Evolutionary conservation across 2,797 vertebrate species (phyloP).

Genomic region (Onychomys arenicola): DNA sequence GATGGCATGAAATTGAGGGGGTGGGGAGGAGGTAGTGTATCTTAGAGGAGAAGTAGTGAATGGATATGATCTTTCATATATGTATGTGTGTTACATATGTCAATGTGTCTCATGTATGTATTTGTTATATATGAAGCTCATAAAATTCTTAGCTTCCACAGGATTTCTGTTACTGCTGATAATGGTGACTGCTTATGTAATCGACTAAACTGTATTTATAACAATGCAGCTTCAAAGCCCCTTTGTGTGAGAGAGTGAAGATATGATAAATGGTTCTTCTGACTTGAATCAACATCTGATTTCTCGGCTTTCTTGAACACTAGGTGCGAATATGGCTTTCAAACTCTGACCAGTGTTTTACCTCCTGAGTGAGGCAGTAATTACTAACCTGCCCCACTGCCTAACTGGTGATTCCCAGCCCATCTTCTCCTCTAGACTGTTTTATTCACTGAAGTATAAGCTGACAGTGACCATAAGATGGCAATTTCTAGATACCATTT

Average conservation of each 20-base stretch:
- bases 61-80: neutral
- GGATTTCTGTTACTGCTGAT: neutral
- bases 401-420: neutral
- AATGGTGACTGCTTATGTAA: neutral
- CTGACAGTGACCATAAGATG: neutral
- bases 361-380: neutral
- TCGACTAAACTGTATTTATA: neutral
- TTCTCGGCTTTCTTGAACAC: slow-evolving; percentile 18
- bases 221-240: neutral
- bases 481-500: slow-evolving; percentile 55
- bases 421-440: neutral
- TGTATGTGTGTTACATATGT: neutral
- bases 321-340: slow-evolving; percentile 8
- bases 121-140: neutral
- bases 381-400: neutral
- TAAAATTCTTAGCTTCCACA: neutral
- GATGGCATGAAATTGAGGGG: neutral
- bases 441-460: neutral
- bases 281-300: neutral
- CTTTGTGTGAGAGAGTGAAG: neutral
- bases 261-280: neutral
- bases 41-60: neutral
- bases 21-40: neutral
- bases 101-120: neutral
- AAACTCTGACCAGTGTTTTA: neutral